These are phyloP conservation scores for Echinometra lucunter DNA, from an alignment of 53 echinoderm and acorn worm species.

Conservation along the genomic window DNA sequence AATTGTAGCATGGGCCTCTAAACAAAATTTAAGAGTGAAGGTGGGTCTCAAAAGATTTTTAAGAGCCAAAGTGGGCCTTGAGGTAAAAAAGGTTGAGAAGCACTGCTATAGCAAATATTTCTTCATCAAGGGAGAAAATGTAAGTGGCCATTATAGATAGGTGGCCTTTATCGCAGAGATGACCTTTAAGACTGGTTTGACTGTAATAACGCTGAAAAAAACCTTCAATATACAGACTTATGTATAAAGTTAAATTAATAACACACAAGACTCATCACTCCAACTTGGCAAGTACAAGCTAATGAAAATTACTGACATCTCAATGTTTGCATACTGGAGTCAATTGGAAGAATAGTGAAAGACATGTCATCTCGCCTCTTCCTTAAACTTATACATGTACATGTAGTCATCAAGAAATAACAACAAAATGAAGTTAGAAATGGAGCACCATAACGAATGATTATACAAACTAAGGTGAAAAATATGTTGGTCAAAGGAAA, in stretches of 20 bases:
- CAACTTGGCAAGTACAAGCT: slow-evolving; percentile 37
- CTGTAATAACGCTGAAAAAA: not conserved
- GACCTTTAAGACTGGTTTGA: not conserved
- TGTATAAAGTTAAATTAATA: not conserved
- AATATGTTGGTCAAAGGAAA: not conserved
- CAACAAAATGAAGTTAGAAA: not conserved
- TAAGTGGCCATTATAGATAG: no score
- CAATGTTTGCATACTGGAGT: not conserved
- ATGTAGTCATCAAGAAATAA: not conserved
- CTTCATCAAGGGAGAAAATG: no score
- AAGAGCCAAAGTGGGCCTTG: no score
- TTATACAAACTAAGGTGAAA: not conserved
- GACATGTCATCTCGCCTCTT: slow-evolving; percentile 32
- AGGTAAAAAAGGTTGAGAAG: no score
- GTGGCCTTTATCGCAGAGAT: no score
- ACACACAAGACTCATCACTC: not conserved
- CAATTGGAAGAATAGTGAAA: slow-evolving; percentile 51
- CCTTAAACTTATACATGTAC: not conserved
- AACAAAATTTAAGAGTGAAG: no score
- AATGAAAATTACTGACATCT: not conserved
- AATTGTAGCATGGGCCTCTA: no score
- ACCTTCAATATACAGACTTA: not conserved
- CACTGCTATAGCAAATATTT: no score
- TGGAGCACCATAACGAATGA: not conserved
- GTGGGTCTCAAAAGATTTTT: no score